Evolutionary conservation across 2,113 vertebrate genomes (phyloP), one percentile per base, ranked within the genome.

Genomic region (Reinhardtius hippoglossoides): DNA sequence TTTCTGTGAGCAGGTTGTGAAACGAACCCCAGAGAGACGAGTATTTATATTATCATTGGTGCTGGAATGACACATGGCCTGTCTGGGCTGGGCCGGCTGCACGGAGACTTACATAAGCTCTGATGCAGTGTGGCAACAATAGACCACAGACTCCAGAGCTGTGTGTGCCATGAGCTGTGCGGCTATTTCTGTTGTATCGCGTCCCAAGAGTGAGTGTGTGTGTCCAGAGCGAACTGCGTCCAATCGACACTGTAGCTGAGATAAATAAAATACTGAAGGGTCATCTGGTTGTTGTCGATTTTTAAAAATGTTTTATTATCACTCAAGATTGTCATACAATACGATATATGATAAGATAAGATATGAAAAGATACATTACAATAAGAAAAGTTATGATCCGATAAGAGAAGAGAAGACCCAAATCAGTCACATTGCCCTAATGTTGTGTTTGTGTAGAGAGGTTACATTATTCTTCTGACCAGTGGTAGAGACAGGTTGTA

Each of bases 11-110:
- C 67, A 72, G 76, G 72, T 79, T 89, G 82, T 91, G 82, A 94
- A 93, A 84, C 23, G 48, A 66, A 79, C 90, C 87, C 90, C 57
- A 21, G 89, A 81, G 90, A 73, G 75, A 55, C n/a, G 56, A 82
- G 71, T 90, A 88, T 88, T 91, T 88, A 90, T 92, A 80, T 88
- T 87, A 85, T 86, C 59, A 86, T 88, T 86, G 74, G 75, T 26
- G 71, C 61, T 77, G 65, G 72, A 74, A 81, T 89, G 84, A 88
- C 80, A 57, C 82, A 84, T 83, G 78, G 79, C 46, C 40, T 24
- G 67, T 61, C 31, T 5, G 60, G 20, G 40, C 37, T 10, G 9
- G 42, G 59, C 21, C 75, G 46, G 69, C 40, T 65, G 80, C 60
- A 21, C 48, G 20, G 66, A 80, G 46, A 31, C 60, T 83, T 76